Conservation (phyloP, 2,113 vertebrate genomes). For the Phalacrocorax pelagicus region DNA sequence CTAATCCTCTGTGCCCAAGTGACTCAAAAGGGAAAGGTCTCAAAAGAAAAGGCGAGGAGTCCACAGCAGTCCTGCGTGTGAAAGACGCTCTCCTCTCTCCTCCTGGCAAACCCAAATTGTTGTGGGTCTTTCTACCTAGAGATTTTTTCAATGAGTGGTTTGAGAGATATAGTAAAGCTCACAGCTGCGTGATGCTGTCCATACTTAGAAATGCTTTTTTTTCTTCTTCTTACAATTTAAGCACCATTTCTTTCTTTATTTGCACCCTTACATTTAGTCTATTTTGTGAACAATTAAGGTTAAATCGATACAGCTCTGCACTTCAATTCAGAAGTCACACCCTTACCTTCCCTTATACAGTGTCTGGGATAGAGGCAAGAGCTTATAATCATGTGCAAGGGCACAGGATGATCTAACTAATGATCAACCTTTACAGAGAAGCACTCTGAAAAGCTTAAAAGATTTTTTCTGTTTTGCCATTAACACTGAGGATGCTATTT, state of each 20-base stretch:
- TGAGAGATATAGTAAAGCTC: background rate
- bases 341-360: background rate
- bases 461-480: background rate
- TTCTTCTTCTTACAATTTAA: background rate
- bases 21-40: background rate
- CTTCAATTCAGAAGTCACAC: background rate
- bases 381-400: background rate
- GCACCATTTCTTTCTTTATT: background rate
- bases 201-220: background rate
- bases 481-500: background rate
- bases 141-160: background rate
- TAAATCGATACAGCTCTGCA: background rate
- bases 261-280: background rate
- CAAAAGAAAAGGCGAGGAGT: background rate
- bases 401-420: background rate
- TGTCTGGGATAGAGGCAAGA: background rate
- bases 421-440: background rate
- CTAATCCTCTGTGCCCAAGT: background rate
- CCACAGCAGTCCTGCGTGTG: background rate
- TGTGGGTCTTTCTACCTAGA: background rate
- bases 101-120: background rate
- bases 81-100: background rate
- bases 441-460: background rate
- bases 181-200: background rate
- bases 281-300: background rate